These are phyloP conservation scores for Parnassius apollo DNA, from an alignment of 2,888 invertebrate genomes.

Conservation along the genomic window DNA sequence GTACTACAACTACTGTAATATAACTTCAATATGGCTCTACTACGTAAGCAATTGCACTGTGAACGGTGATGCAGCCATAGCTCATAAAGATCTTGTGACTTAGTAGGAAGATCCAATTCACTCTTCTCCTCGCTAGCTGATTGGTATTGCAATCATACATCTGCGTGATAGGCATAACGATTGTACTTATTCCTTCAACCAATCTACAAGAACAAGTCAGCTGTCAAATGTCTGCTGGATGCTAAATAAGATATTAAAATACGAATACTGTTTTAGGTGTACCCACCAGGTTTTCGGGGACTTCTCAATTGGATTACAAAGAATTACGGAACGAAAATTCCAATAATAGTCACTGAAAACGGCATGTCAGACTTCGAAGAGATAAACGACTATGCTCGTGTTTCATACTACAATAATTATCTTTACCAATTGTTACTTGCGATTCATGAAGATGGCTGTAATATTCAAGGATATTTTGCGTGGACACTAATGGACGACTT, in stretches of 20 bases:
- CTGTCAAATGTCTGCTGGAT: too few relatives aligned
- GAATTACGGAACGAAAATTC: constrained; percentile 79
- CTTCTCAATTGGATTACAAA: constrained; percentile 83
- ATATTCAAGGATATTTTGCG: constrained; percentile 77
- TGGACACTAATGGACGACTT: constrained; percentile 84
- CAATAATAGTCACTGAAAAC: constrained; percentile 82
- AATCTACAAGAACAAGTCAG: too few relatives aligned
- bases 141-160: too few relatives aligned
- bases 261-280: constrained; percentile 50
- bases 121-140: too few relatives aligned
- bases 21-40: too few relatives aligned
- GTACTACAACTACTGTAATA: too few relatives aligned
- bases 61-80: too few relatives aligned
- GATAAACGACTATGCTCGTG: constrained; percentile 63
- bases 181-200: too few relatives aligned
- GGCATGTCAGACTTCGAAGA: constrained; percentile 77
- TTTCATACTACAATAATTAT: constrained; percentile 77
- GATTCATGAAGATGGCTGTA: constrained; percentile 63
- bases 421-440: constrained; percentile 63
- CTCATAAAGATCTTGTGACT: too few relatives aligned
- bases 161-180: too few relatives aligned
- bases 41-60: too few relatives aligned
- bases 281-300: constrained; percentile 83
- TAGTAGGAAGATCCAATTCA: too few relatives aligned
- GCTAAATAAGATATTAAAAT: background rate